Evolutionary conservation across 92 coral and sea anemone genomes (phyloP).

Genomic region (Phenganax marumi): DNA sequence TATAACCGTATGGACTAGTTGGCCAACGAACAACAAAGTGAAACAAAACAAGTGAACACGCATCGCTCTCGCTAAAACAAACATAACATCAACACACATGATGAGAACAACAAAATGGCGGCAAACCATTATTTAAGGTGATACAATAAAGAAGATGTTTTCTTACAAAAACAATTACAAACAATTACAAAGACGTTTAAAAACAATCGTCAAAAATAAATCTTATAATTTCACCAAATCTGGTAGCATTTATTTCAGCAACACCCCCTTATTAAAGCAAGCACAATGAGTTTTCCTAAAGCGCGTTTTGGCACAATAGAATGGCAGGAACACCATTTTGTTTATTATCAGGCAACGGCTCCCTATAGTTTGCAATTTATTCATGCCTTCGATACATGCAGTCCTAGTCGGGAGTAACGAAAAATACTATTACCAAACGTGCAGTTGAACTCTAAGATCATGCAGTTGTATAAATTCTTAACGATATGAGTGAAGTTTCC

Average conservation of each 20-base stretch:
- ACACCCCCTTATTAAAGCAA: slow-evolving; percentile 42
- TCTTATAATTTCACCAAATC: slow-evolving; percentile 18
- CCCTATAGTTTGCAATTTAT: slow-evolving; percentile 25
- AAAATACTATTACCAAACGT: not conserved
- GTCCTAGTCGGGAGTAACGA: not conserved
- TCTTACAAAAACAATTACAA: slow-evolving; percentile 27
- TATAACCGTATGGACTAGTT: slow-evolving; percentile 27
- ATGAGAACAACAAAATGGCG: not conserved
- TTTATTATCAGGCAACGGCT: slow-evolving; percentile 33
- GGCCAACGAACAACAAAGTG: slow-evolving; percentile 9
- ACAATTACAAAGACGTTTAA: not conserved
- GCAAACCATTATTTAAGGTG: slow-evolving; percentile 16
- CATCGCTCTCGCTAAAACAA: slow-evolving; percentile 33
- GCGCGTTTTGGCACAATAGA: slow-evolving; percentile 20
- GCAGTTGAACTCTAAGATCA: no score
- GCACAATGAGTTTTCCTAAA: slow-evolving; percentile 34
- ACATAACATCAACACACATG: slow-evolving; percentile 22
- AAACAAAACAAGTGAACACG: slow-evolving; percentile 20
- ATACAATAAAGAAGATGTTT: not conserved
- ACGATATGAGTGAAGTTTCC: not conserved
- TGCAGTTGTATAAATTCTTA: not conserved
- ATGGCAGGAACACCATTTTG: slow-evolving; percentile 36
- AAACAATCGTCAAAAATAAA: slow-evolving; percentile 13
- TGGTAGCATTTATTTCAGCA: slow-evolving; percentile 25
- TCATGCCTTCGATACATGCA: slow-evolving; percentile 10